A percentile compares a stretch with the other conserved stretches of the same genome.
These are phyloP conservation scores for Sebastes steindachneri DNA, from an alignment of 2,797 vertebrate species.

Conservation along the genomic window DNA sequence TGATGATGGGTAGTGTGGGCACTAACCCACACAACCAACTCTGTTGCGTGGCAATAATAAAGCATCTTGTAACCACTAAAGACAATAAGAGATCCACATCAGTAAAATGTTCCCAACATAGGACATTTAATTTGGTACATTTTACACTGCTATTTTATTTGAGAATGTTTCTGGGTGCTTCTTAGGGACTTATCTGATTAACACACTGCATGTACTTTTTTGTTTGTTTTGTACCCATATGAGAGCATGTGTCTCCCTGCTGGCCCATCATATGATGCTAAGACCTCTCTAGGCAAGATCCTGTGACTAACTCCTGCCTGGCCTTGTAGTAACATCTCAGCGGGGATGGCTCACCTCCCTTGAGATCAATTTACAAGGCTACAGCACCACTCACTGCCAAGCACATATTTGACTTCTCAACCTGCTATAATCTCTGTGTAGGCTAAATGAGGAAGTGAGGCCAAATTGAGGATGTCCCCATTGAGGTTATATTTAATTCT, in stretches of 20 bases:
- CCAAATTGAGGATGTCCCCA: conserved; percentile 25
- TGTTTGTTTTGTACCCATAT: conserved; percentile 1
- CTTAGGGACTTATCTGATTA: conserved; percentile 46
- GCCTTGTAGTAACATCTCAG: conserved; percentile 22
- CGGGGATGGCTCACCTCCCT: background rate
- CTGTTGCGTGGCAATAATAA: background rate
- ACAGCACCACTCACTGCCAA: background rate
- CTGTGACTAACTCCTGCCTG: conserved; percentile 66
- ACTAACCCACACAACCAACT: background rate
- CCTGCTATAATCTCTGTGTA: conserved; percentile 12
- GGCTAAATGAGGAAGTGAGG: conserved; percentile 35
- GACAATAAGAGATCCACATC: background rate
- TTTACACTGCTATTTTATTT: conserved; percentile 17
- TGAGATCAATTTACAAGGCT: conserved; percentile 20
- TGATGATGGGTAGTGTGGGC: background rate
- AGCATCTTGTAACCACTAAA: background rate
- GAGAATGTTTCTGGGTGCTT: conserved; percentile 19
- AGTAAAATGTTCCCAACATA: background rate
- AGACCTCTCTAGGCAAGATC: conserved; percentile 54
- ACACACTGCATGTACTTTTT: conserved; percentile 35
- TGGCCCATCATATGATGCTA: conserved; percentile 67
- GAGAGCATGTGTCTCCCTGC: conserved; percentile 41
- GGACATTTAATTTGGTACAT: background rate
- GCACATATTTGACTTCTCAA: background rate
- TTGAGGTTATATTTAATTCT: background rate